Evolutionary conservation across 1,140 invertebrate genomes (phyloP).

Genomic region (Heliconius nattereri): DNA sequence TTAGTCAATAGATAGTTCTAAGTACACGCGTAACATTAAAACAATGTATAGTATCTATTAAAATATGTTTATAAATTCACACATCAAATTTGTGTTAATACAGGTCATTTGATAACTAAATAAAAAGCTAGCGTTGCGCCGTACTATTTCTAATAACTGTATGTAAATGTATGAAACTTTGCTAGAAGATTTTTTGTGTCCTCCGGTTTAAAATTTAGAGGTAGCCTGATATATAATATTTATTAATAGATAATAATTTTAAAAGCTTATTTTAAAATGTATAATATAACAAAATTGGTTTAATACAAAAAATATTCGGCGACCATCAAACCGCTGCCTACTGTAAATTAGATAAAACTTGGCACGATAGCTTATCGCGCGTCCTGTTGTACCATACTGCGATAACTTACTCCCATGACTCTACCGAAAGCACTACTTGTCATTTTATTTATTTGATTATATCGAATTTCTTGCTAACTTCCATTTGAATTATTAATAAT

Average conservation of each 20-base stretch:
- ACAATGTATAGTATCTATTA: background rate
- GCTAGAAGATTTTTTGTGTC: no score
- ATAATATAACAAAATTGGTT: background rate
- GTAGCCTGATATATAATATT: no score
- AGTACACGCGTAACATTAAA: background rate
- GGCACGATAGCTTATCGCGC: constrained; percentile 57
- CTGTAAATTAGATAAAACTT: constrained; percentile 40
- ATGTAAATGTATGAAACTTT: no score
- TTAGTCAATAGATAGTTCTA: background rate
- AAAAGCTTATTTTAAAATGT: background rate
- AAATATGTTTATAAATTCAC: background rate
- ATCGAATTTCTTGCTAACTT: background rate
- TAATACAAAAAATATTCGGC: background rate
- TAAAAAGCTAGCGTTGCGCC: background rate
- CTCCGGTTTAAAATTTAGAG: no score
- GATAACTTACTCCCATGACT: constrained; percentile 53
- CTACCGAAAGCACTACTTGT: constrained; percentile 2
- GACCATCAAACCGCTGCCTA: constrained; percentile 19
- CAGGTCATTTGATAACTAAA: background rate
- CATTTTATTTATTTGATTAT: background rate
- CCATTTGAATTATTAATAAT: background rate
- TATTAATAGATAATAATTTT: no score
- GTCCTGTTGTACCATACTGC: constrained; percentile 60
- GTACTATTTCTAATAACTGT: no score
- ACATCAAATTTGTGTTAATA: background rate